These are phyloP conservation scores for Tringa solitaria DNA, from an alignment of 2,113 vertebrate species.

Conservation along the genomic window DNA sequence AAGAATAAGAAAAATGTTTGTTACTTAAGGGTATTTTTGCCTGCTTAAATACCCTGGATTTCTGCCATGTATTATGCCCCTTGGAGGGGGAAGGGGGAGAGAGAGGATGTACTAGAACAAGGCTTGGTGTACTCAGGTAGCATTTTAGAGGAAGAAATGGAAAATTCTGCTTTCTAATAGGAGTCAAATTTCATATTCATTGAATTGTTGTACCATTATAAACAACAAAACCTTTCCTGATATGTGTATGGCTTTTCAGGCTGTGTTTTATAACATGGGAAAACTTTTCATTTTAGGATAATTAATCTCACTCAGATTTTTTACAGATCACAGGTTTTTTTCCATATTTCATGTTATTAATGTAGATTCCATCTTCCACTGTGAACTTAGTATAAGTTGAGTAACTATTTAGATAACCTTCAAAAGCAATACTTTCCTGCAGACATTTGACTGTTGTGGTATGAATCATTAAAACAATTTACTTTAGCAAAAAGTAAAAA, in stretches of 20 bases:
- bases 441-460: conserved; percentile 10
- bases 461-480: conserved; percentile 16
- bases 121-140: background rate
- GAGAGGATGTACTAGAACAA: background rate
- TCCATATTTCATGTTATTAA: background rate
- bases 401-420: conserved; percentile 54
- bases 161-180: background rate
- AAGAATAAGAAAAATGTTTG: background rate
- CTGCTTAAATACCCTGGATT: background rate
- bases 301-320: background rate
- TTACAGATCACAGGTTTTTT: background rate
- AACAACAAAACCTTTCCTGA: background rate
- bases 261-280: background rate
- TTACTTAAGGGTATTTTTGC: background rate
- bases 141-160: background rate
- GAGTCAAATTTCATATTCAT: background rate
- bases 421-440: conserved; percentile 20
- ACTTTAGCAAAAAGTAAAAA: conserved; percentile 22
- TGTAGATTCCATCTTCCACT: conserved; percentile 17
- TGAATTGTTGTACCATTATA: background rate
- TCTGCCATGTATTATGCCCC: background rate
- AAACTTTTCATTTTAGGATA: background rate
- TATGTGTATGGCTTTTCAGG: background rate
- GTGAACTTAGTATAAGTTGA: conserved; percentile 29
- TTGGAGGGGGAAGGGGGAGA: accelerated